Conservation (phyloP, 64 coral and sea anemone genomes). For the Stichodactyla helianthus region DNA sequence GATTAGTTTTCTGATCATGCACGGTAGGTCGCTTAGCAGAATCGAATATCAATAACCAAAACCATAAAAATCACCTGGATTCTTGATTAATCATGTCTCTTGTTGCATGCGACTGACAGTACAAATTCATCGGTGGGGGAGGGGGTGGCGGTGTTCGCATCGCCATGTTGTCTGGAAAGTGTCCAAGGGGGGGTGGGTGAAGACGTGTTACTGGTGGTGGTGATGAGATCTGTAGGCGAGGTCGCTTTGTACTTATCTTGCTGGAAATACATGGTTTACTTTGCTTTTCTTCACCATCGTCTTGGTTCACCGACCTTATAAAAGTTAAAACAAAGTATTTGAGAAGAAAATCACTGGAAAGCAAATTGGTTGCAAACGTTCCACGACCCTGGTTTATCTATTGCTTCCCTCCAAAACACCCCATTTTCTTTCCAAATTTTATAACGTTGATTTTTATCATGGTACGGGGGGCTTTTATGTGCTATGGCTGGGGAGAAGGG, state of each 20-base stretch:
- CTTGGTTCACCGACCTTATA: neutral
- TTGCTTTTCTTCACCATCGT: neutral
- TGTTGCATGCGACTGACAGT: neutral
- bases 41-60: no score
- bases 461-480: no score
- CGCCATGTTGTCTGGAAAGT: slow-evolving; percentile 45
- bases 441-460: no score
- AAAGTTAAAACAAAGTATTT: neutral
- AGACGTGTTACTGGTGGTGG: slow-evolving; percentile 74
- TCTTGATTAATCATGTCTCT: neutral
- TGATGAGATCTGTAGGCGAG: slow-evolving; percentile 58
- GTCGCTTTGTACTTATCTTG: slow-evolving; percentile 30
- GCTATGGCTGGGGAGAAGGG: no score
- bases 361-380: neutral
- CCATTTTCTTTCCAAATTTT: no score
- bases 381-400: no score
- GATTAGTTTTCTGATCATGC: no score
- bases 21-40: no score
- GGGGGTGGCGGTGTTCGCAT: neutral
- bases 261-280: neutral
- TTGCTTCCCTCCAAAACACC: no score
- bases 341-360: neutral
- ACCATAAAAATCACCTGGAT: neutral
- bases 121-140: slow-evolving; percentile 23
- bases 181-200: slow-evolving; percentile 62